Base-by-base conservation (phyloP, 2,888 invertebrate genomes). In the Harmothoe impar region DNA sequence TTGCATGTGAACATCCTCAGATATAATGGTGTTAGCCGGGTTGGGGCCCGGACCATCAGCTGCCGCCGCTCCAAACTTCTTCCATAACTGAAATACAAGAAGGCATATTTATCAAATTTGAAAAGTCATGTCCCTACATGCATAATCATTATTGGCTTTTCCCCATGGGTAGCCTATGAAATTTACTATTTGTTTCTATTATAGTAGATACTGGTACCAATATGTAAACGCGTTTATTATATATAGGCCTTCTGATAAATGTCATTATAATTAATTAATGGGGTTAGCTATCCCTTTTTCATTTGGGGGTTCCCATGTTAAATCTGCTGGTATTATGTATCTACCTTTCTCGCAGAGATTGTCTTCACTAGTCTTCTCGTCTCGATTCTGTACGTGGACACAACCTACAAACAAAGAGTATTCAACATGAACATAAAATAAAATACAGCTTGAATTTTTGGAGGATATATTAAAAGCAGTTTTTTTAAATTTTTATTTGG, bases 21-120 rank as follows among this genome's bases (percentile, higher is more conserved):
- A 98, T 0, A 98, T 98, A 94, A 98, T 98, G 0, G 99, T 99
- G 7, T 99, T 99, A n/a, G 99, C 98, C 29, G 99, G 98, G 96
- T 99, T 99, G 0, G 99, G 99, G 0, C 99, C 99, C n/a, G 99
- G 98, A 94, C 98, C 98, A 95, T 99, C 99, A 95, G 97, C 97
- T 20, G 97, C 97, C 0, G 98, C 98, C 93, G 98, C 98, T 17
- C 99, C 99, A 96, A 99, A 99, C 96, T 99, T 99, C 89, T 97
- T 97, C 98, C 98, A 99, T 84, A 98, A 98, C 96, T 96, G 92
- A 12, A 92, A 90, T 91, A 62, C n/a, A n/a, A n/a, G n/a, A n/a
- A n/a, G n/a, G n/a, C n/a, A n/a, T n/a, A n/a, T n/a, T n/a, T n/a
- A n/a, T 15, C 15, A 56, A 56, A 15, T 17, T 56, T 56, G 20